A percentile compares a stretch with the other conserved stretches of the same genome.
Evolutionary conservation across 2,113 vertebrate genomes (phyloP).

Genomic region (Urocitellus parryii): DNA sequence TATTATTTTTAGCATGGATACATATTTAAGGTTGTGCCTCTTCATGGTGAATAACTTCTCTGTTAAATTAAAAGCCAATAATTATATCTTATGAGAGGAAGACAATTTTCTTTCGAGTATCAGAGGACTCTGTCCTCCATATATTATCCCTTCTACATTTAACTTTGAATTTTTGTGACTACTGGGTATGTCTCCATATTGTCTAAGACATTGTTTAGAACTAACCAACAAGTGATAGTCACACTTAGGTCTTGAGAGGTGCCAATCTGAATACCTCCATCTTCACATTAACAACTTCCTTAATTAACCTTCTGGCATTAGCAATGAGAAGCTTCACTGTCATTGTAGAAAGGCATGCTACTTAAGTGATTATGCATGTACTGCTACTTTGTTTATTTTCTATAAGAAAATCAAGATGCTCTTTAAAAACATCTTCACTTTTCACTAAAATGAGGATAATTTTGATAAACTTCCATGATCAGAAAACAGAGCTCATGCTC

Average conservation of each 20-base stretch:
- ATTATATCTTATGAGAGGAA: background rate
- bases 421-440: constrained; percentile 45
- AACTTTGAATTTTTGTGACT: background rate
- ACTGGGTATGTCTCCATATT: background rate
- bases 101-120: background rate
- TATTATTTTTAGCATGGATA: background rate
- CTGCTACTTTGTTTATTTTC: constrained; percentile 61
- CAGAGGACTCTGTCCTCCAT: background rate
- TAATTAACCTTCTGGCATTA: constrained; percentile 27
- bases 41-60: background rate
- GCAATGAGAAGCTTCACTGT: background rate
- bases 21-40: background rate
- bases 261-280: constrained; percentile 36
- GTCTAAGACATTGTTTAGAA: background rate
- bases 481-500: background rate
- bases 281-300: constrained; percentile 41
- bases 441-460: constrained; percentile 47
- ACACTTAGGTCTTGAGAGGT: background rate
- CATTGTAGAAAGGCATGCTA: background rate
- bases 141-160: background rate
- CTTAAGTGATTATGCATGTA: background rate
- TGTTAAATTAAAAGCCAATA: constrained; percentile 33
- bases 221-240: background rate
- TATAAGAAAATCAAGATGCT: constrained; percentile 61
- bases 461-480: constrained; percentile 36